phyloP scores from a whole-genome alignment of 2,888 invertebrate genomes.

The Stenodema calcarata region DNA sequence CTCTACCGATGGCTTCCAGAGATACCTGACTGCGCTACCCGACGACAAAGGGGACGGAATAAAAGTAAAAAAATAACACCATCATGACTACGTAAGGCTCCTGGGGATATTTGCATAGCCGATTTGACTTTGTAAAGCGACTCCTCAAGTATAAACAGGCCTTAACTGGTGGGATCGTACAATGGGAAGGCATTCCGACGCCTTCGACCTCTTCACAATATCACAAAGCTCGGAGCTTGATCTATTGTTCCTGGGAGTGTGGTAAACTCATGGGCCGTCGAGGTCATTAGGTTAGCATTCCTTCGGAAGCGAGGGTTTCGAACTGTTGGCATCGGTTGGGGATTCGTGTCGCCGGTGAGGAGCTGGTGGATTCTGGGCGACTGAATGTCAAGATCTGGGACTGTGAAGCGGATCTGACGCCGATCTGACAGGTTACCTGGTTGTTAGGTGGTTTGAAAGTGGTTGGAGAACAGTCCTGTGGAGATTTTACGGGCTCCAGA shows the following conservation, averaged over 20 bases:
- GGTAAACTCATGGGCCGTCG: not conserved
- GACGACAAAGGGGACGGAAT: not conserved
- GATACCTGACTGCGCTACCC: not conserved
- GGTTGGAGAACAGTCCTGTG: too few relatives aligned
- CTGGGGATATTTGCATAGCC: conserved; percentile 9
- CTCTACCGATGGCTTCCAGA: not conserved
- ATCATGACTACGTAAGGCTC: conserved; percentile 7
- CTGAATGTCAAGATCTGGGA: not conserved
- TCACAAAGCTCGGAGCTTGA: not conserved
- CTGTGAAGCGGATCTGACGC: too few relatives aligned
- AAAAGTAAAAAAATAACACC: not conserved
- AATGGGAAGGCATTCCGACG: not conserved
- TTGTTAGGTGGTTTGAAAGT: too few relatives aligned
- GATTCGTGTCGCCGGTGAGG: not conserved
- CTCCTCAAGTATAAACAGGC: not conserved
- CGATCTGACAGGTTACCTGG: too few relatives aligned
- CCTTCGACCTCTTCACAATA: not conserved
- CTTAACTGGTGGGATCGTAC: not conserved
- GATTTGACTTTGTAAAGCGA: conserved; percentile 21
- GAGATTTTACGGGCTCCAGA: too few relatives aligned
- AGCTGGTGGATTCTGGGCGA: not conserved
- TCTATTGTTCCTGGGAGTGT: not conserved
- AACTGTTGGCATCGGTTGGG: not conserved
- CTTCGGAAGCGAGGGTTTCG: not conserved
- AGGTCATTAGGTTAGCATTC: not conserved